These are phyloP conservation scores for Buathra laborator DNA, from an alignment of 2,888 invertebrate species.

Conservation along the genomic window DNA sequence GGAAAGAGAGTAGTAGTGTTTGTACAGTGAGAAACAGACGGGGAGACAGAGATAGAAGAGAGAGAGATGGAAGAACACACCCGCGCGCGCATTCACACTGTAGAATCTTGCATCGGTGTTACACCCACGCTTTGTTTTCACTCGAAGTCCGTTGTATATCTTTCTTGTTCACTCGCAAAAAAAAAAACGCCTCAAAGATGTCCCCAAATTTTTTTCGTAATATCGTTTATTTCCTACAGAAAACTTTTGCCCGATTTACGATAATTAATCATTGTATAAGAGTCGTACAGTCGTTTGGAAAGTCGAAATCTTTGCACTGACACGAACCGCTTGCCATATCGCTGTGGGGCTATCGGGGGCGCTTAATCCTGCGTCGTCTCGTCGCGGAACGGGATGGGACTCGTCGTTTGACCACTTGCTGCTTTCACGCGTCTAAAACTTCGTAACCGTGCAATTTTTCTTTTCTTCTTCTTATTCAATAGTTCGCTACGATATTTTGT, in stretches of 20 bases:
- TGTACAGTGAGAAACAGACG: background rate
- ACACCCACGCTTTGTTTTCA: slow-evolving; percentile 69
- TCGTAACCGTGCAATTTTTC: background rate
- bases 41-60: background rate
- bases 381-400: slow-evolving; percentile 57
- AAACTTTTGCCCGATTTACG: slow-evolving; percentile 6
- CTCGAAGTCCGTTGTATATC: slow-evolving; percentile 2
- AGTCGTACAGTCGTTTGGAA: slow-evolving; percentile 40
- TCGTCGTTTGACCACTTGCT: slow-evolving; percentile 61
- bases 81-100: slow-evolving; percentile 60
- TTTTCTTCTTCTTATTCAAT: background rate
- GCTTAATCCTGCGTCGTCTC: slow-evolving; percentile 49
- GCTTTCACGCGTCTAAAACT: slow-evolving; percentile 8
- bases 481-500: background rate
- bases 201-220: background rate
- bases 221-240: background rate
- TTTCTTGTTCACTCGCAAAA: background rate
- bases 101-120: slow-evolving; percentile 56
- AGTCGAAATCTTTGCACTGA: slow-evolving; percentile 54
- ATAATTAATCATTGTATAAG: slow-evolving; percentile 55
- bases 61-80: slow-evolving; percentile 4
- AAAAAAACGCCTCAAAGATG: background rate
- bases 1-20: background rate
- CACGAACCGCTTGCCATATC: slow-evolving; percentile 61
- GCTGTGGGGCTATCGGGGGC: slow-evolving; percentile 32